Evolutionary conservation across 2,888 invertebrate genomes (phyloP).

Genomic region (Stratiomys singularior): DNA sequence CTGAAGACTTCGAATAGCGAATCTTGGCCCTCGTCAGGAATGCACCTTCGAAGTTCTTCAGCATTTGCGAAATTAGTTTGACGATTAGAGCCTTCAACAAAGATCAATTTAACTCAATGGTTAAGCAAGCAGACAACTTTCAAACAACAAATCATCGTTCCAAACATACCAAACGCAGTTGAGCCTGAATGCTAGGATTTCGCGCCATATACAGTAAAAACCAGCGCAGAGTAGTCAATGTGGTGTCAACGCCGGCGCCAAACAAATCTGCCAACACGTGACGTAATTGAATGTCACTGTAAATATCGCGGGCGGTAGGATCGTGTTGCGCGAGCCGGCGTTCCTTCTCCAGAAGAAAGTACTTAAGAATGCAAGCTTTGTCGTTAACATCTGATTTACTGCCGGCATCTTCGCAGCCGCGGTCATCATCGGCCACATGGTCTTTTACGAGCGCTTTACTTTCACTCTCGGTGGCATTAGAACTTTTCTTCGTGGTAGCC

Average conservation of each 20-base stretch:
- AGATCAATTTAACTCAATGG: too few species aligned
- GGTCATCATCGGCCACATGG: neutral
- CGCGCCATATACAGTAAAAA: slow-evolving; percentile 80
- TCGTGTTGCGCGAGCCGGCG: slow-evolving; percentile 65
- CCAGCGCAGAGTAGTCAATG: slow-evolving; percentile 83
- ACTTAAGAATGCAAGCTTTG: slow-evolving; percentile 69
- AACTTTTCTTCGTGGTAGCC: slow-evolving; percentile 6
- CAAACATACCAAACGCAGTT: slow-evolving; percentile 56
- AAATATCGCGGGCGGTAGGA: slow-evolving; percentile 65
- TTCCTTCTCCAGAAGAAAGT: slow-evolving; percentile 72
- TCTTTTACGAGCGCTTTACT: slow-evolving; percentile 3
- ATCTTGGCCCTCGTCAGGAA: too few species aligned
- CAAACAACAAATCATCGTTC: neutral
- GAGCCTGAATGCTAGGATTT: slow-evolving; percentile 71
- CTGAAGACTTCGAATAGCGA: too few species aligned
- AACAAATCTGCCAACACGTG: slow-evolving; percentile 84
- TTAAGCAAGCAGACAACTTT: slow-evolving; percentile 14
- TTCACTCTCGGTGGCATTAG: slow-evolving; percentile 61
- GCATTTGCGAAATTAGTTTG: too few species aligned
- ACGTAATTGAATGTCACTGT: slow-evolving; percentile 75
- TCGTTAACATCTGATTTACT: slow-evolving; percentile 27
- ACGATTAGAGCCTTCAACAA: too few species aligned
- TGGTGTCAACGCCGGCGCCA: slow-evolving; percentile 88
- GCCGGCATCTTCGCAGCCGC: neutral
- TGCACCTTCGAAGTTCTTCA: too few species aligned